Conservation (phyloP, 2,888 invertebrate species). For the Orgyia antiqua region DNA sequence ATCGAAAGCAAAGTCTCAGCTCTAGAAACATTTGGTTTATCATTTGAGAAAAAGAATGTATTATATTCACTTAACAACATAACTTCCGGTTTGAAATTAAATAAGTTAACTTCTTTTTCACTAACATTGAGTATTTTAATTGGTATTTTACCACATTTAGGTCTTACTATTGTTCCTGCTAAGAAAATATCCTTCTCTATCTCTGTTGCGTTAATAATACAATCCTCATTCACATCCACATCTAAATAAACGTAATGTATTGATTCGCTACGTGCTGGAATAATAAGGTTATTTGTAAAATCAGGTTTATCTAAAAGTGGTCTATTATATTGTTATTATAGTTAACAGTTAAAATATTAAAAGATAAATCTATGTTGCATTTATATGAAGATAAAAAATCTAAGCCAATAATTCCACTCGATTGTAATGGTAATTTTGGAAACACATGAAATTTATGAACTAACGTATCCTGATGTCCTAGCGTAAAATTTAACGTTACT, state of each 20-base stretch:
- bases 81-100: not conserved
- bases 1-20: not conserved
- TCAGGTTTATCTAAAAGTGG: not conserved
- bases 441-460: not conserved
- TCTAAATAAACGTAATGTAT: not conserved
- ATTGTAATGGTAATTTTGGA: not conserved
- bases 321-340: not conserved
- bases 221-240: not conserved
- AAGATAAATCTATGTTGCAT: not conserved
- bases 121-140: not conserved
- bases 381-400: not conserved
- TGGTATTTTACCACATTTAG: not conserved
- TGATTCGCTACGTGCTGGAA: slow-evolving; percentile 3
- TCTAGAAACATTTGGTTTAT: not conserved
- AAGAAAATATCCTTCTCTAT: not conserved
- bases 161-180: not conserved
- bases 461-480: not conserved
- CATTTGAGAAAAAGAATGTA: not conserved
- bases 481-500: not conserved
- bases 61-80: not conserved
- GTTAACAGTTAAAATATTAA: not conserved
- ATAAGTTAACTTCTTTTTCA: not conserved
- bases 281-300: not conserved
- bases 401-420: not conserved
- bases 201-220: not conserved